A percentile compares a stretch with the other conserved stretches of the same genome.
Evolutionary conservation across 92 coral and sea anemone species (phyloP).

Genomic region (Bergia sp.): DNA sequence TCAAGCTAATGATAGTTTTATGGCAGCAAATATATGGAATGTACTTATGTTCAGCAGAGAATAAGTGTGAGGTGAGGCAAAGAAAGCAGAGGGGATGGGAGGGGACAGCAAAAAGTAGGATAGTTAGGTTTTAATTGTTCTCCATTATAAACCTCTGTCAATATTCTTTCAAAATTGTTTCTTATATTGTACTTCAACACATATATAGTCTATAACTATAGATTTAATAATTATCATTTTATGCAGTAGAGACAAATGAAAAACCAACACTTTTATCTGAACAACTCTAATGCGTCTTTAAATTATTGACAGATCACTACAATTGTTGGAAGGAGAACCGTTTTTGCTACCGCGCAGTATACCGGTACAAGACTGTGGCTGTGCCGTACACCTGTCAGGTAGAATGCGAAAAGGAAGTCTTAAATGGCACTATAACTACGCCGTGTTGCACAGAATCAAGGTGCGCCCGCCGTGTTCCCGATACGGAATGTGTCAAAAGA

Average conservation of each 20-base stretch:
- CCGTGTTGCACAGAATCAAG: constrained; percentile 65
- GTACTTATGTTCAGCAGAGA: background rate
- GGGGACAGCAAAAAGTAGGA: background rate
- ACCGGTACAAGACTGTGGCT: constrained; percentile 51
- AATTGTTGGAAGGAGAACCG: constrained; percentile 49
- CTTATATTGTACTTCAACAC: too few species aligned
- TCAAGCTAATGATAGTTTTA: background rate
- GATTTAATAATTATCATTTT: too few species aligned
- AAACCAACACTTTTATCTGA: too few species aligned
- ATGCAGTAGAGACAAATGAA: too few species aligned
- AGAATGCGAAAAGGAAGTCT: constrained; percentile 65
- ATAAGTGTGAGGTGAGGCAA: background rate
- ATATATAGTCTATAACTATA: too few species aligned
- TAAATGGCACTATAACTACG: constrained; percentile 60
- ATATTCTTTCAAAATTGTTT: too few species aligned
- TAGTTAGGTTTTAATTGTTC: background rate
- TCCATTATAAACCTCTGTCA: too few species aligned
- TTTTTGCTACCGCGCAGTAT: constrained; percentile 44
- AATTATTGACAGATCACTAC: constrained; percentile 28
- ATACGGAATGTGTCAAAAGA: constrained; percentile 60
- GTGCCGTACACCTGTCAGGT: constrained; percentile 63
- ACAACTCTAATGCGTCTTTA: background rate
- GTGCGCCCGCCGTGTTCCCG: constrained; percentile 58
- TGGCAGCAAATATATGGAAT: background rate
- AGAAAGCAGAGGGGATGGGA: background rate